Percentiles rank a stretch among this genome's conserved stretches.
phyloP scores from a whole-genome alignment of 2,113 vertebrate species.

The Catagonus wagneri region DNA sequence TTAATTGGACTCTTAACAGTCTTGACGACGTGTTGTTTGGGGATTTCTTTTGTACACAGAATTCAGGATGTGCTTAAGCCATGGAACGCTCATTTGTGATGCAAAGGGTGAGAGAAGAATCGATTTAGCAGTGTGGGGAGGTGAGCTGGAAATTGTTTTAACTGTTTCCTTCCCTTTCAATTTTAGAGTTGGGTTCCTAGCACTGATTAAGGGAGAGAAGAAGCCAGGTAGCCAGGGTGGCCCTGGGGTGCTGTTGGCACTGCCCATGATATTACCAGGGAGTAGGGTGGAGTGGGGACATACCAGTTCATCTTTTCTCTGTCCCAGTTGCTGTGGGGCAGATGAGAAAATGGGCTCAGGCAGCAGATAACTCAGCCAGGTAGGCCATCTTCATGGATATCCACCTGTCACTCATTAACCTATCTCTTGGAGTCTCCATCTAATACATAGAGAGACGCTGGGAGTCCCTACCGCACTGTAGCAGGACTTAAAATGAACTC shows the following conservation, averaged over 20 bases:
- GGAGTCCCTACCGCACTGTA: too few species aligned
- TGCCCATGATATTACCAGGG: too few species aligned
- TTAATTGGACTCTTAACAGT: rapidly evolving
- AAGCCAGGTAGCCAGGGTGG: rapidly evolving
- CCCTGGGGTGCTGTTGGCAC: background rate
- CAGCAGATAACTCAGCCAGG: background rate
- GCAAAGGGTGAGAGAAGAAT: background rate
- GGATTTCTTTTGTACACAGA: background rate
- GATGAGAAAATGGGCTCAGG: background rate
- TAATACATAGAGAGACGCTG: background rate
- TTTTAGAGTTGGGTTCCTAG: background rate
- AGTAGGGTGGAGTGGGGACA: too few species aligned
- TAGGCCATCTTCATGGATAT: background rate
- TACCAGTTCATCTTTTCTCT: background rate
- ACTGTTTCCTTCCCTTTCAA: background rate
- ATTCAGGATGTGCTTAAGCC: background rate
- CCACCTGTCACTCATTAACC: background rate
- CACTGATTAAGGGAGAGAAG: background rate
- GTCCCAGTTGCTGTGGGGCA: background rate
- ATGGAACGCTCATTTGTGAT: background rate
- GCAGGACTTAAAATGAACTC: background rate
- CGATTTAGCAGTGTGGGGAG: rapidly evolving
- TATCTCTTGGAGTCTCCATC: rapidly evolving
- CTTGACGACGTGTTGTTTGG: background rate
- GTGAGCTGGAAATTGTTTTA: background rate